Base-by-base conservation (phyloP, 2,888 invertebrate genomes). In the Spodoptera picta region DNA sequence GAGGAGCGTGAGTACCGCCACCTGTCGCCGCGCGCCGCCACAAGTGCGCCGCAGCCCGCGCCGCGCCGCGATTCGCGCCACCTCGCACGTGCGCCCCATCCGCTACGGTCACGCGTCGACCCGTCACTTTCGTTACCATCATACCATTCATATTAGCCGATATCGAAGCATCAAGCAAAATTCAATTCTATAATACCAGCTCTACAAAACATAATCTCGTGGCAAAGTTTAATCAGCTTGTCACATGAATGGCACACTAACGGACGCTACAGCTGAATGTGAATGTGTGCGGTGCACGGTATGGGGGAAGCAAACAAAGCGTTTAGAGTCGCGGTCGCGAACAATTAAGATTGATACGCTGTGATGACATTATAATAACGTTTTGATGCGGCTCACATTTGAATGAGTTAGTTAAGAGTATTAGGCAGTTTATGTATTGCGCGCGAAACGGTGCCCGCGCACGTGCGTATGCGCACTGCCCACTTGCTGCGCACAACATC, bases 331-430 rank as follows among this genome's bases (percentile, higher is more conserved):
- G 88, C 88, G 88, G 87, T 87, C 85, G 84, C 87, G 83, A 77
- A 77, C 90, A 85, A 90, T 90, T 90, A 87, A 83, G 84, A 86
- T 88, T 87, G 90, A 90, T 87, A 84, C 89, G 90, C 86, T 84
- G 87, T 87, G 90, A 91, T 90, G 91, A 90, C 86, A 85, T 88
- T 89, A 90, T 90, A 87, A 90, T 90, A 85, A 83, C 82, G 83
- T 85, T 87, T 83, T 75, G 86, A 88, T 86, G 81, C 75, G 86
- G 84, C 84, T 79, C 75, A 80, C 73, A 77, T 55, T 75, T 71
- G 66, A 75, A 65, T 71, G 77, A 69, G 76, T 77, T 78, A 79
- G 80, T 79, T 81, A 82, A 80, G 82, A 83, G 83, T 69, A 77
- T 84, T 83, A 74, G 79, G 66, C 61, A 64, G 71, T 67, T 44